These are phyloP conservation scores for Malacosoma neustria DNA, from an alignment of 2,888 invertebrate species.

Conservation along the genomic window DNA sequence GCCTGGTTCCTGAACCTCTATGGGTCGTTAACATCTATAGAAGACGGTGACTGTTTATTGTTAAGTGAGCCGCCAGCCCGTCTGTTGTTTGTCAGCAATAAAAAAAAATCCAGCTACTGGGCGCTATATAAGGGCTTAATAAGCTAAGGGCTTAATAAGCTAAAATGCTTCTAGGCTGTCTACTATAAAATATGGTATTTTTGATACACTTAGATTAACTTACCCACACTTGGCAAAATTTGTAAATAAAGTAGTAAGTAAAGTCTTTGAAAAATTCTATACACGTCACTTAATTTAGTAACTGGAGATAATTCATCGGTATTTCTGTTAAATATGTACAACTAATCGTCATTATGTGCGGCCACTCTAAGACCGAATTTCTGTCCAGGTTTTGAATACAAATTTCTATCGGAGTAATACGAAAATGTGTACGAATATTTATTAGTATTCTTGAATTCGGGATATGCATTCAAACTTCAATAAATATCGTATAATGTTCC, in stretches of 20 bases:
- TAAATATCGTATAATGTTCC: conserved; percentile 13
- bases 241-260: conserved; percentile 27
- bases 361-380: conserved; percentile 20
- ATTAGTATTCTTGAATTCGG: conserved; percentile 6
- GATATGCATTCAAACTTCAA: conserved; percentile 13
- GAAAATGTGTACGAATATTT: conserved; percentile 28
- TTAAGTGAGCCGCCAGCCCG: too few relatives aligned
- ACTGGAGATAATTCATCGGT: conserved; percentile 2
- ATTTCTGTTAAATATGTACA: conserved; percentile 24
- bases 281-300: conserved; percentile 4
- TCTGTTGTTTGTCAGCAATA: too few relatives aligned
- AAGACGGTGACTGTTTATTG: too few relatives aligned
- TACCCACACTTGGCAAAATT: conserved; percentile 44
- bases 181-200: too few relatives aligned
- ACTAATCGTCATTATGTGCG: conserved; percentile 26
- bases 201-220: too few relatives aligned
- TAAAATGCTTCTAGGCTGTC: too few relatives aligned
- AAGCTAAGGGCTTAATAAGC: too few relatives aligned
- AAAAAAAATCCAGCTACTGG: too few relatives aligned
- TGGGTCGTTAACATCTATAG: too few relatives aligned
- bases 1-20: too few relatives aligned
- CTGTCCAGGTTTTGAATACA: conserved; percentile 15
- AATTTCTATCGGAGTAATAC: conserved; percentile 23
- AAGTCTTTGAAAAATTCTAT: conserved; percentile 1
- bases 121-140: too few relatives aligned